Evolutionary conservation across 64 coral and sea anemone species (phyloP).

Genomic region (Montipora foliosa): DNA sequence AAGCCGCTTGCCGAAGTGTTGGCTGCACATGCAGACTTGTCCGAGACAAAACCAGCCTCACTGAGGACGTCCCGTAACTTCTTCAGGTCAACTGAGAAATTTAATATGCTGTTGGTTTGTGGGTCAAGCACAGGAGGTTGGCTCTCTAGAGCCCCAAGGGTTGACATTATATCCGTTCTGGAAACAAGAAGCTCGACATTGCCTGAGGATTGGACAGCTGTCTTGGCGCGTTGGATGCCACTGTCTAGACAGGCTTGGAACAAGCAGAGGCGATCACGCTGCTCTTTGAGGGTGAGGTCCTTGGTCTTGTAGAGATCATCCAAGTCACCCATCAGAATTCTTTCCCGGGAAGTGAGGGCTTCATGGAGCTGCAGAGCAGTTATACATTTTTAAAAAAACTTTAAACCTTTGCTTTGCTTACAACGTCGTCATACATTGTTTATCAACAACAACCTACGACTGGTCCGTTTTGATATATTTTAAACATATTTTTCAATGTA

Average conservation of each 20-base stretch:
- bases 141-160: no score
- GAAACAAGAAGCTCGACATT: neutral
- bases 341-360: neutral
- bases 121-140: no score
- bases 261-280: neutral
- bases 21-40: neutral
- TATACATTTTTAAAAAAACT: no score
- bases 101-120: no score
- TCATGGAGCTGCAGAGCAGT: neutral
- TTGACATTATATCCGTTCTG: no score
- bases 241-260: neutral
- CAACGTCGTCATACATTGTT: no score
- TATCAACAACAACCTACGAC: no score
- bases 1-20: no score
- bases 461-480: no score
- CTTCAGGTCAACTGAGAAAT: neutral
- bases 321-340: neutral
- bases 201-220: neutral
- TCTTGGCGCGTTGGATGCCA: neutral
- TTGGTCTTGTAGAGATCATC: neutral
- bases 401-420: no score
- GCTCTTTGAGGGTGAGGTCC: neutral
- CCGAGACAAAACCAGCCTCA: neutral
- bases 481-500: no score
- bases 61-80: neutral